A percentile compares a stretch with the other conserved stretches of the same genome.
Evolutionary conservation across 2,888 invertebrate genomes (phyloP).

Genomic region (Archips xylosteana): DNA sequence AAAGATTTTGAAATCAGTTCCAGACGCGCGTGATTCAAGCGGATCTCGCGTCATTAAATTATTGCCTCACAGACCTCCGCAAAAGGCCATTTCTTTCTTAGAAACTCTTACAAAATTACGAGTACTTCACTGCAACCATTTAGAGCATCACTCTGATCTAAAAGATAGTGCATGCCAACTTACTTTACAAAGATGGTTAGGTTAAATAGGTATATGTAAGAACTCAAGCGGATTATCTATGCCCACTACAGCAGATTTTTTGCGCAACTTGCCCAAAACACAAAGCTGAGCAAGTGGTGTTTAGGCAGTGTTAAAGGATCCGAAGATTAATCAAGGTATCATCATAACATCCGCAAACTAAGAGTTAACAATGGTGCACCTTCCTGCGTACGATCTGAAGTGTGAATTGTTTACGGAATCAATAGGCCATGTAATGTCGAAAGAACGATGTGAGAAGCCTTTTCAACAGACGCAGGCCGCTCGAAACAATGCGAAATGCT

Average conservation of each 20-base stretch:
- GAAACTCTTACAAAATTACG: conserved; percentile 35
- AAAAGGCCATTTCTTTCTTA: conserved; percentile 41
- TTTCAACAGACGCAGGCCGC: conserved; percentile 24
- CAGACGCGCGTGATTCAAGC: conserved; percentile 64
- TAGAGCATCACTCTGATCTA: conserved; percentile 30
- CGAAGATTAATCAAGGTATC: conserved; percentile 32
- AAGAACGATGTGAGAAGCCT: conserved; percentile 13
- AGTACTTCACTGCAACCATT: conserved; percentile 22
- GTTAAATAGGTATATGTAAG: conserved; percentile 8
- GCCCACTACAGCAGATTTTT: conserved; percentile 11
- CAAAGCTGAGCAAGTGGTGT: conserved; percentile 2
- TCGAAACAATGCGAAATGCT: conserved; percentile 44
- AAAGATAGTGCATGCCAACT: conserved; percentile 31
- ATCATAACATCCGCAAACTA: conserved; percentile 37
- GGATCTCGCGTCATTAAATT: conserved; percentile 53
- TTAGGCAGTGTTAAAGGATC: conserved; percentile 19
- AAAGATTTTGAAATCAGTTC: conserved; percentile 56
- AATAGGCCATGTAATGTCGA: conserved; percentile 35
- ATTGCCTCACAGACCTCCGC: conserved; percentile 60
- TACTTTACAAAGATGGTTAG: conserved; percentile 28
- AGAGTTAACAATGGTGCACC: conserved; percentile 32
- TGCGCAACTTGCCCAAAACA: conserved; percentile 15
- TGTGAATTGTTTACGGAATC: conserved; percentile 39
- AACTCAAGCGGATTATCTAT: conserved; percentile 9
- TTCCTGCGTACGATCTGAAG: conserved; percentile 31